phyloP scores from a whole-genome alignment of 2,888 invertebrate species.

The Chloroclysta siterata region DNA sequence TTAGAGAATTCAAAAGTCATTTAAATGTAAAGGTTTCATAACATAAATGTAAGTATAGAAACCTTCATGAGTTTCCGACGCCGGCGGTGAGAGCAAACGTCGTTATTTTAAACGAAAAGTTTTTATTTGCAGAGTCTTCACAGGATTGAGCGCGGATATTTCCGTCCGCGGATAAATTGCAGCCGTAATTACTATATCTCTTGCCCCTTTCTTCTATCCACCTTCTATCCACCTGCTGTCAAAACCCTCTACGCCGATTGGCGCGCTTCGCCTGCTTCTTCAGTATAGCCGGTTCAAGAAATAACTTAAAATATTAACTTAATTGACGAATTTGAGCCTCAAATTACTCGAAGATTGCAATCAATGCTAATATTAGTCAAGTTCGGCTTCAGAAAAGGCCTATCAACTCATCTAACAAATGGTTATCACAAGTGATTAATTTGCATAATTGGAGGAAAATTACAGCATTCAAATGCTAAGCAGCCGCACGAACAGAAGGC shows the following conservation, averaged over 20 bases:
- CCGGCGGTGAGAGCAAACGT: background rate
- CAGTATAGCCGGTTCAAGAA: too few relatives aligned
- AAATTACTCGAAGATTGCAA: background rate
- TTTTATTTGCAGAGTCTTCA: conserved; percentile 1
- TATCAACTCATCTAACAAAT: conserved; percentile 57
- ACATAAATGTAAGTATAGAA: too few relatives aligned
- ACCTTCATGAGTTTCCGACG: background rate
- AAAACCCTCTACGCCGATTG: background rate
- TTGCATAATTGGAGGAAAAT: conserved; percentile 66
- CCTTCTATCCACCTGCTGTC: background rate
- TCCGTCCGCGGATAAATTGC: conserved; percentile 17
- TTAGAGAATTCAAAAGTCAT: too few relatives aligned
- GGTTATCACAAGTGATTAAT: conserved; percentile 64
- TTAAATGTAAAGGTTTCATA: too few relatives aligned
- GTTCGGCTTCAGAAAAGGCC: conserved; percentile 35
- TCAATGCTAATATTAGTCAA: conserved; percentile 19
- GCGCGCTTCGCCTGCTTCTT: too few relatives aligned
- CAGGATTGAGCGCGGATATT: conserved; percentile 3
- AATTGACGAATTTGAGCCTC: background rate
- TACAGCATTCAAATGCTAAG: conserved; percentile 62
- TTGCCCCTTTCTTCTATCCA: background rate
- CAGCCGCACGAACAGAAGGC: conserved; percentile 55
- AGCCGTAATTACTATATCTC: conserved; percentile 15
- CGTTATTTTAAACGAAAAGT: background rate
- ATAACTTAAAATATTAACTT: too few relatives aligned